Conservation (phyloP, 2,888 invertebrate genomes). For the Drosophila parthenogenetica region DNA sequence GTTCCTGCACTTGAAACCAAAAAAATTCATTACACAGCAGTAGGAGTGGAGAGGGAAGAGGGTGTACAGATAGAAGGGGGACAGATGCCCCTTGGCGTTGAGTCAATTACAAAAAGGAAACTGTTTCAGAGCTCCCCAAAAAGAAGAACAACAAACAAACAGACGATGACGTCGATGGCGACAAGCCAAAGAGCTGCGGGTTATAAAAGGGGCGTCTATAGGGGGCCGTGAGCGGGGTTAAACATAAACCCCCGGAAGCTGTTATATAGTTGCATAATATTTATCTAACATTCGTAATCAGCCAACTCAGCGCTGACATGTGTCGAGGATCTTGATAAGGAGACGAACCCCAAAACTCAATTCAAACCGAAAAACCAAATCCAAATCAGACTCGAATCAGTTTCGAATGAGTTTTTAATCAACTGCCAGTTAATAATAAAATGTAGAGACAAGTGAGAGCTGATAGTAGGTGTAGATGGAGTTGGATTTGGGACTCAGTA, state of each 20-base stretch:
- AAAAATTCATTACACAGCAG: slow-evolving; percentile 64
- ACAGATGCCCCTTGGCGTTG: slow-evolving; percentile 60
- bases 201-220: neutral
- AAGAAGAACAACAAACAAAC: slow-evolving; percentile 23
- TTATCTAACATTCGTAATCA: slow-evolving; percentile 70
- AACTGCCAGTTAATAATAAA: slow-evolving; percentile 74
- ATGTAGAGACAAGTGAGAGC: slow-evolving; percentile 55
- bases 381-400: slow-evolving; percentile 58
- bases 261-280: slow-evolving; percentile 67
- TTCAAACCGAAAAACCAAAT: slow-evolving; percentile 32
- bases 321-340: slow-evolving; percentile 73
- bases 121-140: slow-evolving; percentile 54
- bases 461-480: slow-evolving; percentile 25
- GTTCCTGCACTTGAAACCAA: slow-evolving; percentile 63
- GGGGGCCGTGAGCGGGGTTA: neutral
- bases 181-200: slow-evolving; percentile 15
- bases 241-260: slow-evolving; percentile 37
- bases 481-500: neutral
- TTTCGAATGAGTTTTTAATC: slow-evolving; percentile 71
- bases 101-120: slow-evolving; percentile 74
- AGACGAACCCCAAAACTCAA: slow-evolving; percentile 36
- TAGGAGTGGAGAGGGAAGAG: neutral
- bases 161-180: slow-evolving; percentile 51
- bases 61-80: neutral
- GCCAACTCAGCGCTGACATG: slow-evolving; percentile 65